These are phyloP conservation scores for Phainopepla nitens DNA, from an alignment of 2,113 vertebrate species.

Conservation along the genomic window DNA sequence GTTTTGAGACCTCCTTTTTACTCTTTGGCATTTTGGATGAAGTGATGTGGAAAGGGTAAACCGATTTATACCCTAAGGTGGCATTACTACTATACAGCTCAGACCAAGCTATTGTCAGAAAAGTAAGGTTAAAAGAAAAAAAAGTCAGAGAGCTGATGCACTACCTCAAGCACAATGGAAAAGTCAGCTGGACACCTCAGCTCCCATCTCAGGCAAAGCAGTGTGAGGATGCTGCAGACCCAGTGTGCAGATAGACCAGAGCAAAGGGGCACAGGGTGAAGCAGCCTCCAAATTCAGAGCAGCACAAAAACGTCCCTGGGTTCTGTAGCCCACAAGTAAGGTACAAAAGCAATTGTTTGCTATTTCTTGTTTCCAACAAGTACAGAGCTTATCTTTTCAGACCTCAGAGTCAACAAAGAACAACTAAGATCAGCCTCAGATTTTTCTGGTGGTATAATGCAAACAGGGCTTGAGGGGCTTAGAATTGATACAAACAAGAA, in stretches of 20 bases:
- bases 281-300: neutral
- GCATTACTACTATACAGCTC: neutral
- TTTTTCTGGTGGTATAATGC: neutral
- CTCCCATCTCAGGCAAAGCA: neutral
- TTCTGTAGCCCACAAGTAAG: neutral
- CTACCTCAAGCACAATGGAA: neutral
- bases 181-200: neutral
- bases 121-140: neutral
- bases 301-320: fast-evolving
- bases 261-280: neutral
- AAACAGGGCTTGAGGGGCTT: neutral
- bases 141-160: neutral
- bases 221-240: fast-evolving
- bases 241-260: neutral
- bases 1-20: neutral
- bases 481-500: neutral
- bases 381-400: neutral
- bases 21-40: neutral
- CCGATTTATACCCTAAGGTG: neutral
- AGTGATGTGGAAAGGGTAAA: neutral
- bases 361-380: neutral
- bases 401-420: neutral
- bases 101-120: neutral
- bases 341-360: neutral
- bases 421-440: neutral